A percentile compares a stretch with the other conserved stretches of the same genome.
phyloP scores from a whole-genome alignment of 2,113 vertebrate species.

The Stercorarius parasiticus region DNA sequence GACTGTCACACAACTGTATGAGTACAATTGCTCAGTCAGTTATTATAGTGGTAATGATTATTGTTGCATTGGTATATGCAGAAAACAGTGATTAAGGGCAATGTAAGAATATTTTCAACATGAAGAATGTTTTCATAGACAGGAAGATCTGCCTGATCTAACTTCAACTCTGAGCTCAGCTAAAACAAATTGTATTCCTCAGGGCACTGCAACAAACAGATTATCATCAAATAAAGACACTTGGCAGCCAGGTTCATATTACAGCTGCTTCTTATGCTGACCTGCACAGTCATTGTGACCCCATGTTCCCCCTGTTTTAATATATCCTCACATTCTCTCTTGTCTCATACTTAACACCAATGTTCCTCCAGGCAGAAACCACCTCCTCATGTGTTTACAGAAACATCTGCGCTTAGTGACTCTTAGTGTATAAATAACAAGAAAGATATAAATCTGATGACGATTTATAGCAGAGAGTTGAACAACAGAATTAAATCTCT shows the following conservation, averaged over 20 bases:
- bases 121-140: neutral
- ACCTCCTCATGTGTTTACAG: neutral
- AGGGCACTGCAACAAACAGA: neutral
- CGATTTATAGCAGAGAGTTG: neutral
- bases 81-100: neutral
- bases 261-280: neutral
- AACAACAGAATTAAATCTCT: neutral
- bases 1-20: neutral
- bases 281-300: neutral
- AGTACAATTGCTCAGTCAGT: neutral
- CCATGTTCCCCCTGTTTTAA: neutral
- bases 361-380: neutral
- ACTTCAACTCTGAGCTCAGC: neutral
- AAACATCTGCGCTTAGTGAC: neutral
- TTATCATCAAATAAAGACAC: neutral
- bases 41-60: neutral
- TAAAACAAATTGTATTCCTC: neutral
- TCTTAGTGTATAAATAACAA: neutral
- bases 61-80: neutral
- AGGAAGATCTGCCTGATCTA: neutral
- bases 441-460: neutral
- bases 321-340: neutral
- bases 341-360: neutral
- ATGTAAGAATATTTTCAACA: fast-evolving
- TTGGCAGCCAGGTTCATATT: neutral